phyloP scores from a whole-genome alignment of 2,797 vertebrate genomes.

The Eurystomus glaucurus region DNA sequence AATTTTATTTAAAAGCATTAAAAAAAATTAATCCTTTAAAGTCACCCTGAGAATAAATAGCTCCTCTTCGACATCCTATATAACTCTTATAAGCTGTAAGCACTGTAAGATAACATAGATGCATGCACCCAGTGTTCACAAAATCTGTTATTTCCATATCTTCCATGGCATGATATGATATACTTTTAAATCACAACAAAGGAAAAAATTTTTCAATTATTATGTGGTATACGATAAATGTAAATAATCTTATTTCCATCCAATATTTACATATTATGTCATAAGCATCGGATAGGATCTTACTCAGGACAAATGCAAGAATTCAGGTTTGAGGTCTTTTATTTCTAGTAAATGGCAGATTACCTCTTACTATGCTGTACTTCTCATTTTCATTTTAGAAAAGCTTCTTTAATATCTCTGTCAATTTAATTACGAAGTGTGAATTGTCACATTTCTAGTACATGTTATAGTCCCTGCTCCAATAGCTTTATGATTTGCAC shows the following conservation, averaged over 20 bases:
- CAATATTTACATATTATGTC: not conserved
- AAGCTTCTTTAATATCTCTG: not conserved
- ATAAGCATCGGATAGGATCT: not conserved
- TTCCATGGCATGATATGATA: not conserved
- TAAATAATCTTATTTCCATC: not conserved
- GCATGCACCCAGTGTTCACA: not conserved
- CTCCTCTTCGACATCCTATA: not conserved
- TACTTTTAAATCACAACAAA: not conserved
- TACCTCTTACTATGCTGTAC: not conserved
- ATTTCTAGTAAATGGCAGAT: conserved; percentile 6
- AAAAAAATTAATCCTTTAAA: not conserved
- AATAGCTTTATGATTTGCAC: not conserved
- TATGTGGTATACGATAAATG: not conserved
- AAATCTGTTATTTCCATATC: not conserved
- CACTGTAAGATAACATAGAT: not conserved
- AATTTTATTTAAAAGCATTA: not conserved
- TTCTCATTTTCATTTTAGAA: not conserved
- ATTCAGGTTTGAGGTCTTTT: not conserved
- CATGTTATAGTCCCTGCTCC: not conserved
- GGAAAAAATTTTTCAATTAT: not conserved
- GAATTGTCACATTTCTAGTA: conserved; percentile 10
- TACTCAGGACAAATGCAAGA: not conserved
- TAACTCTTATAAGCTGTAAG: not conserved
- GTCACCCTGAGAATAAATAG: not conserved
- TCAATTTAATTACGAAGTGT: conserved; percentile 44